Base-by-base conservation (phyloP, 2,797 vertebrate genomes). In the Malurus leucopterus region DNA sequence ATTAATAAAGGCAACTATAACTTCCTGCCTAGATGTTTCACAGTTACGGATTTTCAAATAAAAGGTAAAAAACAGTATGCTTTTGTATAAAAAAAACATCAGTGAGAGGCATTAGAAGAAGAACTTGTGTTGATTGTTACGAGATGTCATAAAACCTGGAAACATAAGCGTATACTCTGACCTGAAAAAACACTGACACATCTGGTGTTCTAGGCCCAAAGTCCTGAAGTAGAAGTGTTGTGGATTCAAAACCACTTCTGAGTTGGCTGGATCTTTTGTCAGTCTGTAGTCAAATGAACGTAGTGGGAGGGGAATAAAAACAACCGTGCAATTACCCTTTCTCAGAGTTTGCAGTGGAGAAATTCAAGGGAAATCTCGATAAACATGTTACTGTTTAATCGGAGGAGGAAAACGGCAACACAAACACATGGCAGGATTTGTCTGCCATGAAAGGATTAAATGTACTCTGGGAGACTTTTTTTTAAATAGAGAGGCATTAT, bases 301-400 rank as follows among this genome's bases (percentile, higher is more conserved):
- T 49, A 38, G 71, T 81, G 84, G 84, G 70, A 70, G 81, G 75
- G 49, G 65, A 32, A 32, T 32, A 65, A 75, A 92, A 94, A 46
- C 88, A 93, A 30, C 62, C n/a, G 57, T 76, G 88, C 90, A 64
- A 64, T 92, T 93, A 83, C 40, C 63, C 89, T 88, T 93, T 88
- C 67, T 75, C 50, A 29, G 84, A 94, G 82, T 92, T 74, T 74
- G 74, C 76, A 27, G 74, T 78, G 64, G 59, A 91, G 93, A 95
- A 94, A 94, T 94, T 90, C 67, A 93, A 86, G 83, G 86, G 92
- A 89, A 91, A 84, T 82, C 65, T 94, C 15, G 61, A 95, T 92
- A 94, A 96, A 83, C 86, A 82, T 89, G 91, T 95, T 94, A 76
- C 69, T 88, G 46, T 96, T 96, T 91, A 95, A 93, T 95, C 40